A percentile compares a stretch with the other conserved stretches of the same genome.
These are phyloP conservation scores for Arrhopalites spinosus DNA, from an alignment of 2,888 invertebrate species.

Conservation along the genomic window DNA sequence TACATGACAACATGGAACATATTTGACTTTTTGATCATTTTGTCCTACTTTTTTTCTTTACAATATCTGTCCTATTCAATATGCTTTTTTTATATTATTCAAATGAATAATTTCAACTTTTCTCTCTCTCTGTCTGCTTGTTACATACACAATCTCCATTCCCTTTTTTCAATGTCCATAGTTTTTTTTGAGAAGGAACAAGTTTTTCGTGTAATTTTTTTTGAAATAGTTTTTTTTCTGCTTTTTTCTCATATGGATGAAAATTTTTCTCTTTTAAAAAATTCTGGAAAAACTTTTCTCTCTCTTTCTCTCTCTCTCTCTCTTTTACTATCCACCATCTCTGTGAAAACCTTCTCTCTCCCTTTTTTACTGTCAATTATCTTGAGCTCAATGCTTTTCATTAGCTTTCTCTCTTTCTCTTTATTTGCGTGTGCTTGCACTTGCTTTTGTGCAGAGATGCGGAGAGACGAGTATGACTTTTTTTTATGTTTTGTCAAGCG, in stretches of 20 bases:
- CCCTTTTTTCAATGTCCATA: too few species aligned
- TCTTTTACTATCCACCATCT: background rate
- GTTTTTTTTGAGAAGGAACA: background rate
- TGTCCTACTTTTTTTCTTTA: background rate
- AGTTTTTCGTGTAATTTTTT: conserved; percentile 5
- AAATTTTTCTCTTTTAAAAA: background rate
- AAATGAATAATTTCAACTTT: background rate
- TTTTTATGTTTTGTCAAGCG: too few species aligned
- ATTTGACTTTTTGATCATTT: background rate
- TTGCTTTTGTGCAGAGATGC: too few species aligned
- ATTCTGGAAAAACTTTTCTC: background rate
- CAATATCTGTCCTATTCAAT: background rate
- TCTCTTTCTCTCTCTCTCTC: background rate
- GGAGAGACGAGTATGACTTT: too few species aligned
- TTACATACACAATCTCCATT: too few species aligned
- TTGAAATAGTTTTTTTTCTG: background rate
- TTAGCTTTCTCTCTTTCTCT: too few species aligned
- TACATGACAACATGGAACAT: too few species aligned
- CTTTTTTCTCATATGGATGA: background rate
- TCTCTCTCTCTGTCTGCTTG: background rate
- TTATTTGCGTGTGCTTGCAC: too few species aligned
- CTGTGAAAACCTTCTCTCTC: background rate
- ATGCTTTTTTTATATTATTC: background rate
- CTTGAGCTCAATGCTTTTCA: too few species aligned
- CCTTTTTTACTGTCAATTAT: background rate